These are phyloP conservation scores for Sciurus niger DNA, from an alignment of 2,113 vertebrate genomes.

Conservation along the genomic window DNA sequence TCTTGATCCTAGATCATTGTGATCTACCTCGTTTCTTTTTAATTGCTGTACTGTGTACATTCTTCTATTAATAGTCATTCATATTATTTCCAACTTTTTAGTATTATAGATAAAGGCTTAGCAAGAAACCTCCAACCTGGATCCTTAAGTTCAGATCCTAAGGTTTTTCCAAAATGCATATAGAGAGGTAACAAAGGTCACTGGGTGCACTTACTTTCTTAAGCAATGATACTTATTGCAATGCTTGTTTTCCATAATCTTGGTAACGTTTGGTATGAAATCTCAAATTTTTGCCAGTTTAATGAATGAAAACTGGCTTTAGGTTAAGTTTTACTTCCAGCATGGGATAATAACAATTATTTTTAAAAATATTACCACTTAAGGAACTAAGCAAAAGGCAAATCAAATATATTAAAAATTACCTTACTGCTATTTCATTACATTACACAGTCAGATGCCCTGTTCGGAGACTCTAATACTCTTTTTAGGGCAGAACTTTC, in stretches of 20 bases:
- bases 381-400: slow-evolving; percentile 16
- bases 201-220: neutral
- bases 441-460: neutral
- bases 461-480: neutral
- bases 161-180: neutral
- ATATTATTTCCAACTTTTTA: neutral
- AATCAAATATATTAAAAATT: neutral
- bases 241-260: neutral
- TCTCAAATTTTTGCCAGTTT: neutral
- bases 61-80: neutral
- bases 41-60: neutral
- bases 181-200: neutral
- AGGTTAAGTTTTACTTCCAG: neutral
- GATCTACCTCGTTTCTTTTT: neutral
- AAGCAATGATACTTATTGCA: neutral
- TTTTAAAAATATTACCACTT: neutral
- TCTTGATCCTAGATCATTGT: neutral
- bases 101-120: neutral
- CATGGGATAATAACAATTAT: slow-evolving; percentile 14
- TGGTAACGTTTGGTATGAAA: neutral
- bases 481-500: neutral
- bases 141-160: neutral
- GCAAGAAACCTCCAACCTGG: neutral
- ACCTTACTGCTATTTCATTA: neutral
- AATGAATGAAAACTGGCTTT: neutral